Conservation (phyloP, 2,113 vertebrate species). For the Cacatua alba region DNA sequence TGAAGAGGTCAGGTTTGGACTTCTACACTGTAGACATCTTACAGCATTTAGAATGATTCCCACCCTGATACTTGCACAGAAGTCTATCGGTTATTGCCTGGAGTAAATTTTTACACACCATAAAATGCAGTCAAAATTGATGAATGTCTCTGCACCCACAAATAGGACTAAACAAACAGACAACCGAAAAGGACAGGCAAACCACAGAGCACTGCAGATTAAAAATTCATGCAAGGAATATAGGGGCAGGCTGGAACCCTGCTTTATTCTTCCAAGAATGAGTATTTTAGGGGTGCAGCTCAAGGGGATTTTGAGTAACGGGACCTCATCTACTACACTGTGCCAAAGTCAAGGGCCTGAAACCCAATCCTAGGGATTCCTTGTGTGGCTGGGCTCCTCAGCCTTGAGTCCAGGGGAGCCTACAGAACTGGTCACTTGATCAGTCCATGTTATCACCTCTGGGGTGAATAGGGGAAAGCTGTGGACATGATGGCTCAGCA, state of each 20-base stretch:
- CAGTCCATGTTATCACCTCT: background rate
- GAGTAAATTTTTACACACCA: background rate
- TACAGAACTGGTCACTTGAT: background rate
- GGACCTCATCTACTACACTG: background rate
- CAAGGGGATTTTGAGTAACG: background rate
- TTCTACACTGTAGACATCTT: background rate
- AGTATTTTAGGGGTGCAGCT: background rate
- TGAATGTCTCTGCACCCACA: background rate
- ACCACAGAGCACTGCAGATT: background rate
- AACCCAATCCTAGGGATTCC: background rate
- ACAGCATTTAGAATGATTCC: background rate
- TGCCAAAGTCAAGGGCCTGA: background rate
- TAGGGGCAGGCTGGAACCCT: background rate
- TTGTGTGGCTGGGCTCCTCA: background rate
- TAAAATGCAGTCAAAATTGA: constrained; percentile 13
- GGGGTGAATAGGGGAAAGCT: background rate
- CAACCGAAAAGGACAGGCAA: background rate
- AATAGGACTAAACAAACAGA: background rate
- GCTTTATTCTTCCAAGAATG: background rate
- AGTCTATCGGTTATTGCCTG: background rate
- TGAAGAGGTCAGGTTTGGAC: background rate
- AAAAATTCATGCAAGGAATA: background rate
- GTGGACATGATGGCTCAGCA: background rate
- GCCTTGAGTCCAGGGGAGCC: background rate
- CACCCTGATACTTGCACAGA: background rate